A percentile compares a stretch with the other conserved stretches of the same genome.
Evolutionary conservation across 2,113 vertebrate species (phyloP).

Genomic region (Lates calcarifer): DNA sequence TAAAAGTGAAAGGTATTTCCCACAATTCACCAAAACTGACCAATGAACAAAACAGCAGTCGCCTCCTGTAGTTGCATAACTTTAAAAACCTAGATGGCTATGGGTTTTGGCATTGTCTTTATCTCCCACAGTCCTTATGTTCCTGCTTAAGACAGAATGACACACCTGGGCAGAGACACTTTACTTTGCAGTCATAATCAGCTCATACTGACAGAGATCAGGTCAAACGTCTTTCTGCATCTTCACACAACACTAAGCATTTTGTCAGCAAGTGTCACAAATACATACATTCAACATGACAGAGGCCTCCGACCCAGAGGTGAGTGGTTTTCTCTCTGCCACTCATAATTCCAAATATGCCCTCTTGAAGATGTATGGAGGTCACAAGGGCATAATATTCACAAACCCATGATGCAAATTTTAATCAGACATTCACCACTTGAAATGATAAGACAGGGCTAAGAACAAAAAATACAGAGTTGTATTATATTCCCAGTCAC

Average conservation of each 20-base stretch:
- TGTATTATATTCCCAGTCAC: constrained; percentile 2
- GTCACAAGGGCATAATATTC: constrained; percentile 42
- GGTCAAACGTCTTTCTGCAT: constrained; percentile 71
- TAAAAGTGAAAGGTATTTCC: background rate
- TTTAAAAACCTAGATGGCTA: background rate
- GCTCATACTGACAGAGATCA: constrained; percentile 67
- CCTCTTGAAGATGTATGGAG: constrained; percentile 25
- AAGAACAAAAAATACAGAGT: background rate
- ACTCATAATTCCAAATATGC: constrained; percentile 59
- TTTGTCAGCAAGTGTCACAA: constrained; percentile 76
- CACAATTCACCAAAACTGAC: background rate
- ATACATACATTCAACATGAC: constrained; percentile 74
- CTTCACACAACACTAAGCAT: constrained; percentile 46
- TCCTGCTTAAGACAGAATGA: constrained; percentile 18
- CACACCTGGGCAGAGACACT: constrained; percentile 22
- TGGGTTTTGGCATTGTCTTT: background rate
- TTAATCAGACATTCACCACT: constrained; percentile 35
- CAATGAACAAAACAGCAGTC: background rate
- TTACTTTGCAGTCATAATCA: constrained; percentile 49
- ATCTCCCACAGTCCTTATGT: background rate
- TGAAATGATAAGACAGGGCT: constrained; percentile 28
- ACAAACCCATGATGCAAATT: constrained; percentile 40
- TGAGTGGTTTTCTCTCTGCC: constrained; percentile 68
- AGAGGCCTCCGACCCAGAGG: constrained; percentile 64
- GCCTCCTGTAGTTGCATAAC: background rate